Evolutionary conservation across 2,113 vertebrate species (phyloP).

Genomic region (Caloenas nicobarica): DNA sequence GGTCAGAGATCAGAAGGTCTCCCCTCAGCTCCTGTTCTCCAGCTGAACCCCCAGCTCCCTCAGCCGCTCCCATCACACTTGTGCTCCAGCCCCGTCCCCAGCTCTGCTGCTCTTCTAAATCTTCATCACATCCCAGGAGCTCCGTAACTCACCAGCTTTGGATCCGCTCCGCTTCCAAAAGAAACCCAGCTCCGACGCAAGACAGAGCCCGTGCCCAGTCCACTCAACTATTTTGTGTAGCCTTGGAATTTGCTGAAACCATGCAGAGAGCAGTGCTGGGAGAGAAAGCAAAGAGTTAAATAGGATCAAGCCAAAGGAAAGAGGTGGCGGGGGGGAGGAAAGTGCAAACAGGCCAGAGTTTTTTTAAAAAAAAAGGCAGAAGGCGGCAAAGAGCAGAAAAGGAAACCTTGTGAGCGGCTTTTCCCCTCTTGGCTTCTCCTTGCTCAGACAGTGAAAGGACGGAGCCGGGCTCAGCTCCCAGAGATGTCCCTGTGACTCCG

Average conservation of each 20-base stretch:
- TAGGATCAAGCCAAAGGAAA: neutral
- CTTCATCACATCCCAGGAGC: neutral
- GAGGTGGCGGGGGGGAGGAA: neutral
- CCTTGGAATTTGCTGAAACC: neutral
- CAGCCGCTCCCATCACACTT: too few relatives aligned
- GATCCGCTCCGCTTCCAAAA: neutral
- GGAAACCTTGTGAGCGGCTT: neutral
- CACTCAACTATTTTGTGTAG: neutral
- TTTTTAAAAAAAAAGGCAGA: neutral
- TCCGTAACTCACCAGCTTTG: neutral
- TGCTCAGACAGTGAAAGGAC: accelerated
- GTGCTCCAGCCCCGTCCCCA: too few relatives aligned
- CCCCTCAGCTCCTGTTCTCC: too few relatives aligned
- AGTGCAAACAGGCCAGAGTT: neutral
- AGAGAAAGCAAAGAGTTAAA: neutral
- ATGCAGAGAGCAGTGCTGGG: neutral
- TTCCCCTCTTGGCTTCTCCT: neutral
- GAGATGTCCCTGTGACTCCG: neutral
- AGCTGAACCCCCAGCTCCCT: too few relatives aligned
- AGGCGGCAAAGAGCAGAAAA: neutral
- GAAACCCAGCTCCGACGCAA: neutral
- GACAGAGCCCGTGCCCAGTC: accelerated
- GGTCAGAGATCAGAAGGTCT: too few relatives aligned
- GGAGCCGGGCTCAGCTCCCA: accelerated
- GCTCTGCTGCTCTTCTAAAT: too few relatives aligned